A percentile compares a stretch with the other conserved stretches of the same genome.
phyloP scores from a whole-genome alignment of 2,888 invertebrate species.

The Tineola bisselliella region DNA sequence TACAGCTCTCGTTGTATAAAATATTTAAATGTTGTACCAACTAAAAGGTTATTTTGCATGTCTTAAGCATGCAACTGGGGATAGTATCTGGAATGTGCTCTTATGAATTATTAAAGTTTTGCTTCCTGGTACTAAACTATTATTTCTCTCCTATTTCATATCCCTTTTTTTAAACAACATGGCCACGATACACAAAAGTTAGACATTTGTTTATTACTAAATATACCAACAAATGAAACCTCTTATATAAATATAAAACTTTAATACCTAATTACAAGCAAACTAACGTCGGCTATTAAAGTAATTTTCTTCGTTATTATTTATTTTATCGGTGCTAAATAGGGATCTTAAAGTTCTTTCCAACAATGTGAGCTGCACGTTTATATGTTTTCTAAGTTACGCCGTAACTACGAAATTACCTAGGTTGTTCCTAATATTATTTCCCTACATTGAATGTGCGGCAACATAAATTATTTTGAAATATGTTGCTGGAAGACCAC shows the following conservation, averaged over 20 bases:
- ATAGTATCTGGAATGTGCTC: constrained; percentile 20
- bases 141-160: background rate
- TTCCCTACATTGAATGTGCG: too few species aligned
- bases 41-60: constrained; percentile 20
- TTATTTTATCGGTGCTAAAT: constrained; percentile 11
- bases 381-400: constrained; percentile 1
- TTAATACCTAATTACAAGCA: background rate
- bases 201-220: too few species aligned
- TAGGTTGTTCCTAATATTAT: background rate
- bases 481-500: too few species aligned
- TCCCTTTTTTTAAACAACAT: background rate
- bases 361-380: background rate
- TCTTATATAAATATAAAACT: background rate
- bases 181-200: too few species aligned
- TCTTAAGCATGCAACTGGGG: constrained; percentile 18
- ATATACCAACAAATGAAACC: background rate
- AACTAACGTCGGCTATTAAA: background rate
- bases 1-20: constrained; percentile 14
- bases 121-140: background rate
- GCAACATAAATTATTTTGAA: too few species aligned
- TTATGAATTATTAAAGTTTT: constrained; percentile 24
- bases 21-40: constrained; percentile 16
- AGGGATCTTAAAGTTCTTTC: background rate
- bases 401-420: background rate
- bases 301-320: constrained; percentile 6